These are phyloP conservation scores for Dicranocentrus wangi DNA, from an alignment of 2,888 invertebrate genomes.

Conservation along the genomic window DNA sequence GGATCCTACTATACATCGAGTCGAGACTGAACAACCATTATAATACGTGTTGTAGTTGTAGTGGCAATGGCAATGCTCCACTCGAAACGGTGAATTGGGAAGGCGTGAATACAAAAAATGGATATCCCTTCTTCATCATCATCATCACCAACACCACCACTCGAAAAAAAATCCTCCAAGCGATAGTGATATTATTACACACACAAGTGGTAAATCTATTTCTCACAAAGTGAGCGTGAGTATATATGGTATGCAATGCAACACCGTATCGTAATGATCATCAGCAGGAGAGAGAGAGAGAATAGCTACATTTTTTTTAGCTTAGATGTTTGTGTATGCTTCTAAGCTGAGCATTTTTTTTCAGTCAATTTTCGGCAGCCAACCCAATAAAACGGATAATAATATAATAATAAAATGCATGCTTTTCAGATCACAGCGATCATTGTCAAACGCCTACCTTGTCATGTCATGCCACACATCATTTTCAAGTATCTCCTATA, in stretches of 20 bases:
- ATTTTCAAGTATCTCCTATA: constrained; percentile 24
- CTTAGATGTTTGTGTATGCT: constrained; percentile 11
- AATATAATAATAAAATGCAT: constrained; percentile 46
- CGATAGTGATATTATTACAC: constrained; percentile 1
- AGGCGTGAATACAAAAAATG: constrained; percentile 8
- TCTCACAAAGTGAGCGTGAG: background rate
- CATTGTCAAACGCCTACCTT: constrained; percentile 56
- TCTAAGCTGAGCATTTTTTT: no score
- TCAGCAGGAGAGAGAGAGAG: constrained; percentile 22
- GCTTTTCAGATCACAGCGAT: constrained; percentile 37
- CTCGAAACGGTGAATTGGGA: background rate
- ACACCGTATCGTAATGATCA: constrained; percentile 2
- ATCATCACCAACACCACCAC: background rate
- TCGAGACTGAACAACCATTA: background rate
- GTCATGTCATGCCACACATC: constrained; percentile 45
- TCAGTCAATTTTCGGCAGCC: constrained; percentile 40
- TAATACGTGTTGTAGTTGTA: no score
- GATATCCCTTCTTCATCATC: background rate
- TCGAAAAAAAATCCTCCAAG: background rate
- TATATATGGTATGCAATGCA: constrained; percentile 8
- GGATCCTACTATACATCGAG: no score
- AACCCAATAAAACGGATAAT: constrained; percentile 44
- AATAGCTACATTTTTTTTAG: no score
- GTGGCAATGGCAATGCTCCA: background rate
- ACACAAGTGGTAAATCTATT: background rate